A percentile compares a stretch with the other conserved stretches of the same genome.
These are phyloP conservation scores for Reticulitermes speratus DNA, from an alignment of 1,140 invertebrate species.

Conservation along the genomic window DNA sequence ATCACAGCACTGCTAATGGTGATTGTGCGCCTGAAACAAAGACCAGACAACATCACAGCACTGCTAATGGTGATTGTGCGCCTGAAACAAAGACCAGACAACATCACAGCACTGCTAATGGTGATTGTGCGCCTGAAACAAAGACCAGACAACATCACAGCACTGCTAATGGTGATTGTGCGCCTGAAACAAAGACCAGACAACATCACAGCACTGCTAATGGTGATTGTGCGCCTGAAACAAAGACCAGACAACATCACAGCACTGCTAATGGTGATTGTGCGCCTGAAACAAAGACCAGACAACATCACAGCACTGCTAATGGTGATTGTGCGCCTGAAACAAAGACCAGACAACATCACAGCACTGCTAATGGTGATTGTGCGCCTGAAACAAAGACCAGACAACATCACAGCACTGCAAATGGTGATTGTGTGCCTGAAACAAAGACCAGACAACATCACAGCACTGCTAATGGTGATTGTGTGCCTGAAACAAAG, in stretches of 20 bases:
- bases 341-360: slow-evolving; percentile 33
- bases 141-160: slow-evolving; percentile 27
- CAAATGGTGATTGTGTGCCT: slow-evolving; percentile 89
- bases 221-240: slow-evolving; percentile 81
- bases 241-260: slow-evolving; percentile 34
- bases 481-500: slow-evolving; percentile 74
- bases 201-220: too few species aligned
- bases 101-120: too few species aligned
- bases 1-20: too few species aligned
- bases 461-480: too few species aligned
- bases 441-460: slow-evolving; percentile 35
- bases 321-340: slow-evolving; percentile 85
- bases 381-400: slow-evolving; percentile 70
- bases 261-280: too few species aligned
- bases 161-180: slow-evolving; percentile 89
- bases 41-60: slow-evolving; percentile 22
- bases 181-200: slow-evolving; percentile 56
- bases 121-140: slow-evolving; percentile 79
- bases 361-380: too few species aligned
- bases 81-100: slow-evolving; percentile 51
- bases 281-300: slow-evolving; percentile 65
- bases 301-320: too few species aligned
- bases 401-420: too few species aligned
- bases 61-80: slow-evolving; percentile 88
- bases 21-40: slow-evolving; percentile 76